These are phyloP conservation scores for Nephotettix cincticeps DNA, from an alignment of 1,140 invertebrate species.

Conservation along the genomic window DNA sequence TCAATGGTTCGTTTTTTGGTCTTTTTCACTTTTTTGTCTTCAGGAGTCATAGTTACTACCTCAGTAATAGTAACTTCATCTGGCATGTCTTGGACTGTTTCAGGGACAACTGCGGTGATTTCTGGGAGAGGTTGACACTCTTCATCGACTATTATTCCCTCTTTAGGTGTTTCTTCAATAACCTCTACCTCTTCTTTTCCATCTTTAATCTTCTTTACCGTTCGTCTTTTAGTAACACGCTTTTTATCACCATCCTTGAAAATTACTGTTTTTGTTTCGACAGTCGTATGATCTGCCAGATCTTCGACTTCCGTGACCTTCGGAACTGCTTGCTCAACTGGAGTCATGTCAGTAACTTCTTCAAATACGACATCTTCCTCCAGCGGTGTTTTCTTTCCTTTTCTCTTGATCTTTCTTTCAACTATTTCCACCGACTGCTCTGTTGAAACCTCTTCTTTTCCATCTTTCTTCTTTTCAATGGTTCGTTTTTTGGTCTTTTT, in stretches of 20 bases:
- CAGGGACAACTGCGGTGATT: constrained; percentile 32
- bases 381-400: not conserved
- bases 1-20: constrained; percentile 25
- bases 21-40: constrained; percentile 29
- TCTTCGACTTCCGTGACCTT: constrained; percentile 28
- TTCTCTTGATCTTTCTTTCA: not conserved
- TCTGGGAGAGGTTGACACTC: constrained; percentile 29
- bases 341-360: not conserved
- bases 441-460: constrained; percentile 23
- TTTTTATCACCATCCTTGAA: constrained; percentile 26
- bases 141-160: constrained; percentile 25
- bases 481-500: constrained; percentile 38
- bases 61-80: constrained; percentile 28
- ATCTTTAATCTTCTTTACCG: constrained; percentile 31
- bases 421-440: not conserved
- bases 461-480: constrained; percentile 33
- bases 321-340: not conserved
- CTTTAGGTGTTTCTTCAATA: constrained; percentile 27
- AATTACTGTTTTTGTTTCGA: constrained; percentile 34
- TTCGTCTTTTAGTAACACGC: constrained; percentile 43
- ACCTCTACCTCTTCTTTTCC: constrained; percentile 41
- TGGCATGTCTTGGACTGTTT: constrained; percentile 16
- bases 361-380: constrained; percentile 32
- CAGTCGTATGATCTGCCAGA: constrained; percentile 40
- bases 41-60: constrained; percentile 39